Conservation (phyloP, 2,888 invertebrate genomes). For the Ormyrus rosae region DNA sequence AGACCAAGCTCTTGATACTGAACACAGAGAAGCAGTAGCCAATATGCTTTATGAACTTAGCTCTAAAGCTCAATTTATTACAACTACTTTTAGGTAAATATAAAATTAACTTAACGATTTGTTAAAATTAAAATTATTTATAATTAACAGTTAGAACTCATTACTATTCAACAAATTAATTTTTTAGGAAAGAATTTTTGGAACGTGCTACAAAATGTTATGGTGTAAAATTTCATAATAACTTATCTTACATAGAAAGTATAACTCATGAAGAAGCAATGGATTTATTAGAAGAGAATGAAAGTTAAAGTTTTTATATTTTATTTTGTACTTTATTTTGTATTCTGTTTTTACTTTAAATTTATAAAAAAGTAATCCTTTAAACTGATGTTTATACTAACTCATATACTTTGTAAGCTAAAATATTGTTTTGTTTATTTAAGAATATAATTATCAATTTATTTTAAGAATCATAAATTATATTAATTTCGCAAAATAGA, state of each 20-base stretch:
- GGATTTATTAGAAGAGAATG: background rate
- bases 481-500: no score
- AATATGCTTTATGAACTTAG: conserved; percentile 98
- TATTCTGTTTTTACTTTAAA: no score
- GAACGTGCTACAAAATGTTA: conserved; percentile 99
- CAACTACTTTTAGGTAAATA: conserved; percentile 90
- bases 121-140: background rate
- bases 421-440: no score
- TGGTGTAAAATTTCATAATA: conserved; percentile 96
- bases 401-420: no score
- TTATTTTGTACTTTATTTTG: no score
- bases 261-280: conserved; percentile 94
- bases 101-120: no score
- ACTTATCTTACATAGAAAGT: conserved; percentile 96
- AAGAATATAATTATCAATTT: no score
- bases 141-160: background rate
- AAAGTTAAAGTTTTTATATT: background rate
- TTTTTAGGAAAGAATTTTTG: conserved; percentile 89
- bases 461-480: no score
- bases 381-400: no score
- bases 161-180: background rate
- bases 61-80: conserved; percentile 97
- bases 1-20: conserved; percentile 98
- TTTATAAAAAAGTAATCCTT: no score
- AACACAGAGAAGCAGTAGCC: conserved; percentile 97